phyloP scores from a whole-genome alignment of 1,140 invertebrate species.

The Dendrolimus kikuchii region DNA sequence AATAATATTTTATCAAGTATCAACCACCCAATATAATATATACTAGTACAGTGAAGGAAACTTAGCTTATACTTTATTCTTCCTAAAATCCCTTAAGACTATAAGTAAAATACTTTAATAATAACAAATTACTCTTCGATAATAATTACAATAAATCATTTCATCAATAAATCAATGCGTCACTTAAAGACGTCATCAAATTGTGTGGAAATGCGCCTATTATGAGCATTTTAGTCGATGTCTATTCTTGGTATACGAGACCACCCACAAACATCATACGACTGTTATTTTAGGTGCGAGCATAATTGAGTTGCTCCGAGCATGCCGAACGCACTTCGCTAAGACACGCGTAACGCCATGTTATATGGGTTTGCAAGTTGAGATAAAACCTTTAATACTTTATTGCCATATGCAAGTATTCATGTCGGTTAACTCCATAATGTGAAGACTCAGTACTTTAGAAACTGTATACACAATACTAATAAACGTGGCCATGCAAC shows the following conservation, averaged over 20 bases:
- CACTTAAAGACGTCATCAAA: neutral
- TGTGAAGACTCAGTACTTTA: neutral
- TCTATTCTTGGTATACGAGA: slow-evolving; percentile 50
- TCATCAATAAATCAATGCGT: slow-evolving; percentile 1
- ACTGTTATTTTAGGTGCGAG: slow-evolving; percentile 60
- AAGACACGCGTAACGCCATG: slow-evolving; percentile 51
- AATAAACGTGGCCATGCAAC: too few species aligned
- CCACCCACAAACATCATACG: slow-evolving; percentile 32
- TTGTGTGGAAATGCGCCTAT: neutral
- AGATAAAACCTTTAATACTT: slow-evolving; percentile 2
- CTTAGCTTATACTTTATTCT: too few species aligned
- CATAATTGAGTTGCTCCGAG: slow-evolving; percentile 61
- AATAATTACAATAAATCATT: too few species aligned
- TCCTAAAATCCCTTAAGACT: too few species aligned
- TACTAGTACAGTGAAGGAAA: too few species aligned
- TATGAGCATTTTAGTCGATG: slow-evolving; percentile 10
- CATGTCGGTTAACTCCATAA: neutral
- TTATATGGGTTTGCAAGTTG: slow-evolving; percentile 41
- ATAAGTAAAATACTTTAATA: neutral
- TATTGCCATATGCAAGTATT: neutral
- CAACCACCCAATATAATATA: too few species aligned
- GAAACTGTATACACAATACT: too few species aligned
- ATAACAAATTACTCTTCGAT: neutral
- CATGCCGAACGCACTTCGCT: slow-evolving; percentile 34
- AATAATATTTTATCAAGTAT: too few species aligned